phyloP scores from a whole-genome alignment of 2,797 vertebrate species.

The Hypotaenidia okinawae region DNA sequence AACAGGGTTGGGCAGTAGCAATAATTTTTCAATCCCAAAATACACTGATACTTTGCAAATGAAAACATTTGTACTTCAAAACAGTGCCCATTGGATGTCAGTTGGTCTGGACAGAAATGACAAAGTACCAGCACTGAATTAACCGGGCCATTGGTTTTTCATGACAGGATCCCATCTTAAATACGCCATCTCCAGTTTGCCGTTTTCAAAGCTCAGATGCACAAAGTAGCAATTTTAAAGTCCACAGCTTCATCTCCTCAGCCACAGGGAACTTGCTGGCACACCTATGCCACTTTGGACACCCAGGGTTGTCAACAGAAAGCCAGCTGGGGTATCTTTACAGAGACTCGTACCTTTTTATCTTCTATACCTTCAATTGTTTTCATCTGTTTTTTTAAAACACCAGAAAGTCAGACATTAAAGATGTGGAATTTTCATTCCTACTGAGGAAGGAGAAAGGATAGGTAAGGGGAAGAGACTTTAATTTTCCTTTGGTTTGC shows the following conservation, averaged over 20 bases:
- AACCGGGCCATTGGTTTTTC: background rate
- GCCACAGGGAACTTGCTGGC: background rate
- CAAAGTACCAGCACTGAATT: background rate
- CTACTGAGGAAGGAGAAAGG: background rate
- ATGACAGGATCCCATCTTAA: background rate
- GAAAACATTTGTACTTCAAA: background rate
- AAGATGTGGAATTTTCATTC: background rate
- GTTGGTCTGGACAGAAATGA: background rate
- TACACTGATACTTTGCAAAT: background rate
- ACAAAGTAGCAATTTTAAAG: background rate
- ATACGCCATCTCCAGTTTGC: background rate
- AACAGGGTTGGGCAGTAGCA: background rate
- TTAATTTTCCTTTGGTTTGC: background rate
- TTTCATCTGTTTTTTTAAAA: background rate
- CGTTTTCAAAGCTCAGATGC: conserved; percentile 54
- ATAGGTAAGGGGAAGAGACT: background rate
- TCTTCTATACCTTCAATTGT: background rate
- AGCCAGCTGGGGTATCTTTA: background rate
- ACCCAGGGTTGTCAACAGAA: background rate
- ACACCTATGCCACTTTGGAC: background rate
- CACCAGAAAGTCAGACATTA: background rate
- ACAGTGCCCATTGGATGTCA: background rate
- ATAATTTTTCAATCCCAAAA: background rate
- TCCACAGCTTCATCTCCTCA: background rate
- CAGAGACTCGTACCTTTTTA: background rate